A percentile compares a stretch with the other conserved stretches of the same genome.
Evolutionary conservation across 1,140 invertebrate species (phyloP).

Genomic region (Aphis craccivora): DNA sequence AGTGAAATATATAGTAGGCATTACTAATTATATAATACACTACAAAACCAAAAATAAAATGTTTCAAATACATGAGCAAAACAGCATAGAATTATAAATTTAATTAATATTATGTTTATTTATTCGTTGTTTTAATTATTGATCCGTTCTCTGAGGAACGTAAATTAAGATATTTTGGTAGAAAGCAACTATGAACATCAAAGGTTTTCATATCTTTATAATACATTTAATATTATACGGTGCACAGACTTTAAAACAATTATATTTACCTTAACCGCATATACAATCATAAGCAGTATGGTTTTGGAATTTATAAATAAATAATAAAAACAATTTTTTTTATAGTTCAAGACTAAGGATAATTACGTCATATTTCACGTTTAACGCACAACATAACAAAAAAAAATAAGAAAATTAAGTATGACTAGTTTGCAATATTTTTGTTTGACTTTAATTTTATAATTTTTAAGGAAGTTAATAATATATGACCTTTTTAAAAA

Average conservation of each 20-base stretch:
- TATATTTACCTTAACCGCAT: background rate
- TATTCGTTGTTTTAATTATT: background rate
- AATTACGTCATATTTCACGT: too few species aligned
- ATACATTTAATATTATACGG: background rate
- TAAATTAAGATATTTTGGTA: background rate
- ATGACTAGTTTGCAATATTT: background rate
- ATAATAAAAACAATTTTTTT: background rate
- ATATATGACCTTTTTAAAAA: background rate
- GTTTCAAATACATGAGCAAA: background rate
- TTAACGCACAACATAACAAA: background rate
- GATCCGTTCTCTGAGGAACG: background rate
- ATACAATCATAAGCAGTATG: background rate
- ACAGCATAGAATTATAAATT: background rate
- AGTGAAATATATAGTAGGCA: background rate
- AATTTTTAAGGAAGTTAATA: background rate
- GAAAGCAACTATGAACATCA: background rate
- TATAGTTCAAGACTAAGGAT: background rate
- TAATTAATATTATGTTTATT: background rate
- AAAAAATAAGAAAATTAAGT: background rate
- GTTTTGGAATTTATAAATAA: background rate
- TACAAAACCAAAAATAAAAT: background rate
- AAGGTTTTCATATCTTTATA: background rate
- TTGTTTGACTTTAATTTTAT: background rate
- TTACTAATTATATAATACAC: background rate
- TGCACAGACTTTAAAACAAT: background rate